Base-by-base conservation (phyloP, 2,113 vertebrate species). In the Falcunculus frontatus region DNA sequence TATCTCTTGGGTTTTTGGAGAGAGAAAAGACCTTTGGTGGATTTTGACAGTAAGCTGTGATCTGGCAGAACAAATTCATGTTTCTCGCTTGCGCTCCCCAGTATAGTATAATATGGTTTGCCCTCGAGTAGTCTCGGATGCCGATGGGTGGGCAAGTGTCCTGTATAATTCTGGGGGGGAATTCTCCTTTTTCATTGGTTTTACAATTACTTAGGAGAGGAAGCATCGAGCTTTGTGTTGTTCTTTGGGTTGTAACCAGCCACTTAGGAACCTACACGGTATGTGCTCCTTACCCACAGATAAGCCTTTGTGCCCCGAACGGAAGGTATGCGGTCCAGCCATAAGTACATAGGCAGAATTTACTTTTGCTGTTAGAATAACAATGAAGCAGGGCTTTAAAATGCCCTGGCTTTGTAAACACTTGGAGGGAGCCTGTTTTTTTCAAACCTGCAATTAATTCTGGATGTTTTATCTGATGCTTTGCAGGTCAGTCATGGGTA, bases 1-100 rank as follows among this genome's bases (percentile, higher is more conserved):
- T 93, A 96, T 95, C 95, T 96, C 92, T 94, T 82, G 90, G 93
- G 90, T 86, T 95, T 67, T 90, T 41, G 35, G 87, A 59, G 90
- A 93, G 74, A 92, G 93, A 97, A 93, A 96, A 92, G 92, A 35
- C 69, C 86, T 89, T 95, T 87, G 68, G 88, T 89, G 79, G 68
- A 53, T 96, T 90, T 90, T 91, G 95, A 91, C 79, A 92, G 91
- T 65, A 55, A 91, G 83, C 93, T 95, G 64, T 79, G 87, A 96
- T 90, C 69, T 44, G 12, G 68, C 84, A 92, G 90, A 92, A 87
- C 64, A 95, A 90, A 94, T 94, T 35, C 53, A 7, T 22, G 86
- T 82, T 93, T 70, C 94, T 90, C 3, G 50, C 79, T 63, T 64
- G 80, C 0, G 3, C 52, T 89, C 68, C 83, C 56, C 68, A 14